Conservation (phyloP, 2,888 invertebrate genomes). For the Macaria liturata region DNA sequence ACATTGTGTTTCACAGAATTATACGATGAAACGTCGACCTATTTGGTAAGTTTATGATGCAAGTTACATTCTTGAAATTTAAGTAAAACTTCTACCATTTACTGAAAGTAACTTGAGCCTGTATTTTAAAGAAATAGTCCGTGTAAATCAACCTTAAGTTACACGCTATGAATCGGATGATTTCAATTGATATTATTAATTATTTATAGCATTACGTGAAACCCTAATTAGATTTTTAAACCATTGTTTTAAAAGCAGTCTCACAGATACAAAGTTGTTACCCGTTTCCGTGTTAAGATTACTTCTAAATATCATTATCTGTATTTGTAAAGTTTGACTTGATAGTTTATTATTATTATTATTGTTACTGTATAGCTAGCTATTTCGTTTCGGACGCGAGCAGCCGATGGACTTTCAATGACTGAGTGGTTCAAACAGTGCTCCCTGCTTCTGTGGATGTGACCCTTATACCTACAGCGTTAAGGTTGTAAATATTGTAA, state of each 20-base stretch:
- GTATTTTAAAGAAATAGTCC: no score
- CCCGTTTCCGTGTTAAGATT: slow-evolving; percentile 72
- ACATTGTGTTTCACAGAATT: no score
- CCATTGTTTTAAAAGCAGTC: slow-evolving; percentile 27
- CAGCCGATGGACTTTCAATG: slow-evolving; percentile 82
- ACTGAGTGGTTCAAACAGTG: slow-evolving; percentile 68
- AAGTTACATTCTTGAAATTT: no score
- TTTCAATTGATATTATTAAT: slow-evolving; percentile 64
- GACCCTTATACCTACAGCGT: slow-evolving; percentile 50
- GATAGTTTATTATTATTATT: slow-evolving; percentile 52
- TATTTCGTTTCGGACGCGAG: slow-evolving; percentile 59
- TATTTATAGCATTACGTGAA: no score
- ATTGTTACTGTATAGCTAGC: slow-evolving; percentile 79
- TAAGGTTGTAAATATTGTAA: slow-evolving; percentile 82
- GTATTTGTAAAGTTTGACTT: slow-evolving; percentile 72
- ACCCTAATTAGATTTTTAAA: no score
- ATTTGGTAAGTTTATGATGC: no score
- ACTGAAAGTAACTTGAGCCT: no score
- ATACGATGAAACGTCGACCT: no score
- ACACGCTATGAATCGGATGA: slow-evolving; percentile 43
- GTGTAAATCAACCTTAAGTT: no score
- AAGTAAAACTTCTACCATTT: no score
- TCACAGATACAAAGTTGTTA: slow-evolving; percentile 64
- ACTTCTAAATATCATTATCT: slow-evolving; percentile 64
- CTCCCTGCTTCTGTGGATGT: slow-evolving; percentile 70